Evolutionary conservation across 1,140 invertebrate species (phyloP), one percentile per base, ranked within the genome.

Genomic region (Pemphigus obesinymphae): DNA sequence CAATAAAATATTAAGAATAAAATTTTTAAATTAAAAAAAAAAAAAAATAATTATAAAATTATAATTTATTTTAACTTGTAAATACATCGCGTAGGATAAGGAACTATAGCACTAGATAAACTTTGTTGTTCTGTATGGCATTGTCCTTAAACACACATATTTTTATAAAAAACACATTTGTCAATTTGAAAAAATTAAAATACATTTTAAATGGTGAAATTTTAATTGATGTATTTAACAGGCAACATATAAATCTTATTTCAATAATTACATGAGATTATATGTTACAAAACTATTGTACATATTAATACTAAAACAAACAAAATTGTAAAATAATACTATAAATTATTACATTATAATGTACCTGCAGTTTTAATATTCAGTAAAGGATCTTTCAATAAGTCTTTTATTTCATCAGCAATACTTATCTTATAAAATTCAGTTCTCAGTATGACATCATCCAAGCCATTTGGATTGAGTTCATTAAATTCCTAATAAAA

Each of bases 401-500:
- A 58, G 2, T 37, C n/a, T 8, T 4, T 58, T 13, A 78, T 78
- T 37, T 80, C 76, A 29, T 80, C 76, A 34, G 13, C 23, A 63
- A 80, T 58, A 63, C 37, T 53, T 43, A 43, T 58, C 7, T 76
- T 50, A 20, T 43, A 29, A 43, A 29, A 45, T 29, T 63, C 53
- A 20, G 37, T 63, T 7, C 10, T 63, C n/a, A 80, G 20, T 31
- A 31, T 11, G 5, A 80, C 76, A 63, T 80, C 76, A 61, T 80
- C 26, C 26, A 80, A 53, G 0, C 76, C 76, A 17, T 80, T 40
- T 17, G 55, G 34, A 29, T 80, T 80, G 0, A 80, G 31, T 8
- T 80, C 76, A 45, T 80, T 63, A 43, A 80, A 80, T n/a, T 61
- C 53, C 76, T 80, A n/a, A 29, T 11, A 80, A 43, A 43, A 43